A percentile compares a stretch with the other conserved stretches of the same genome.
Conservation (phyloP, 23 tunicate species). For the Styela plicata region DNA sequence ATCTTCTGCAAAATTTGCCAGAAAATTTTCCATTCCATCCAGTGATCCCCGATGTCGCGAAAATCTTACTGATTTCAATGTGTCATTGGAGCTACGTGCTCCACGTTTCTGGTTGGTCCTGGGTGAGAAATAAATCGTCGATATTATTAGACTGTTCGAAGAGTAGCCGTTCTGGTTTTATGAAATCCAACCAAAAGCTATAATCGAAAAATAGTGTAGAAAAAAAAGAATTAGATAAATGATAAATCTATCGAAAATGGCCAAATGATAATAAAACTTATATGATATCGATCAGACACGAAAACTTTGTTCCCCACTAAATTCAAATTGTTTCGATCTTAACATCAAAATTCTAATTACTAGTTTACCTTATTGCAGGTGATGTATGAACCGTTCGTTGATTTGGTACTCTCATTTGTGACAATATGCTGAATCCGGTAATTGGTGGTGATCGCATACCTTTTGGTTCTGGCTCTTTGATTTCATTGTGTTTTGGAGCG, state of each 20-base stretch:
- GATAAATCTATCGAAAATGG: too few species aligned
- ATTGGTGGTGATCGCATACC: conserved; percentile 2
- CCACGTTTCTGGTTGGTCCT: background rate
- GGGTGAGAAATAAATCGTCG: too few species aligned
- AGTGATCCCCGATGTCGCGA: conserved; percentile 9
- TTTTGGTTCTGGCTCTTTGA: background rate
- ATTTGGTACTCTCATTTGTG: conserved; percentile 2
- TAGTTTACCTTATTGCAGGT: background rate
- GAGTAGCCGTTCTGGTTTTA: too few species aligned
- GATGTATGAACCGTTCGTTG: background rate
- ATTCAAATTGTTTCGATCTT: too few species aligned
- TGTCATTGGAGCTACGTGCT: background rate
- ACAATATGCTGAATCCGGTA: conserved; percentile 15
- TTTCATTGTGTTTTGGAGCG: conserved; percentile 1
- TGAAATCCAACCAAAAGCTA: too few species aligned
- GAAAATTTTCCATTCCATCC: background rate
- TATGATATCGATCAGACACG: too few species aligned
- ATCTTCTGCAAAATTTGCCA: background rate
- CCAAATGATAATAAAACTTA: too few species aligned
- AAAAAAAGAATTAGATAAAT: too few species aligned
- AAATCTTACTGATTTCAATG: conserved; percentile 6
- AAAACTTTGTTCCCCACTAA: too few species aligned
- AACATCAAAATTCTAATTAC: too few species aligned
- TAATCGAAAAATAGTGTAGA: too few species aligned
- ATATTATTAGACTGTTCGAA: too few species aligned